phyloP scores from a whole-genome alignment of 2,113 vertebrate genomes.

The Typhlomys cinereus region DNA sequence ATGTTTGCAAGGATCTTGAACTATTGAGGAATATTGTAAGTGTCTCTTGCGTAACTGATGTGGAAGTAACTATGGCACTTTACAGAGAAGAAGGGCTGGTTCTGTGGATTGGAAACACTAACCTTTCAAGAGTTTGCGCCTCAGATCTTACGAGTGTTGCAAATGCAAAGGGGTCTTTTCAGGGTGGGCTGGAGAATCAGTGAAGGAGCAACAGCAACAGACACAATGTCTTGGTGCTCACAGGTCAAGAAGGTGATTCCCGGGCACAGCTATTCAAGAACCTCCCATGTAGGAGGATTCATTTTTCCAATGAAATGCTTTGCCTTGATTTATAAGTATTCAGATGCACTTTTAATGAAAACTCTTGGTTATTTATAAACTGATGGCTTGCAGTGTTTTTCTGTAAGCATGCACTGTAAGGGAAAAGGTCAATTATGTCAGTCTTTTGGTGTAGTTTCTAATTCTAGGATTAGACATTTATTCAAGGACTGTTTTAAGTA shows the following conservation, averaged over 20 bases:
- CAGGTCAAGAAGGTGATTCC: constrained; percentile 41
- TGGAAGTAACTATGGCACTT: constrained; percentile 41
- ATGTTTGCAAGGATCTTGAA: neutral
- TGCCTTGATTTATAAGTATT: constrained; percentile 70
- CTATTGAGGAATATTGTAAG: constrained; percentile 44
- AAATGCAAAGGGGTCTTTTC: constrained; percentile 35
- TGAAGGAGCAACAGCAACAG: neutral
- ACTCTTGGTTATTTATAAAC: constrained; percentile 60
- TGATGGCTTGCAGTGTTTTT: constrained; percentile 65
- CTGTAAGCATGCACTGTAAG: constrained; percentile 61
- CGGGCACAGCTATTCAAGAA: constrained; percentile 56
- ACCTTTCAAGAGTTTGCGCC: neutral
- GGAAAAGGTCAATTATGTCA: constrained; percentile 62
- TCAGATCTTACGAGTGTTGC: neutral
- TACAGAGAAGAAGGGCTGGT: constrained; percentile 21
- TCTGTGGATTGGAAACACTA: neutral
- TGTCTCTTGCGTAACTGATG: constrained; percentile 57
- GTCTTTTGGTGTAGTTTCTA: constrained; percentile 59
- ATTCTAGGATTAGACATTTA: constrained; percentile 57
- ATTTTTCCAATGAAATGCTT: constrained; percentile 37
- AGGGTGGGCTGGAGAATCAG: neutral
- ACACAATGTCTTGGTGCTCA: constrained; percentile 6
- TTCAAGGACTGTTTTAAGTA: constrained; percentile 66
- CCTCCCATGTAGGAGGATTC: constrained; percentile 62
- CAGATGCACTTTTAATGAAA: constrained; percentile 85